phyloP scores from a whole-genome alignment of 2,113 vertebrate genomes.

The Seriola aureovittata region DNA sequence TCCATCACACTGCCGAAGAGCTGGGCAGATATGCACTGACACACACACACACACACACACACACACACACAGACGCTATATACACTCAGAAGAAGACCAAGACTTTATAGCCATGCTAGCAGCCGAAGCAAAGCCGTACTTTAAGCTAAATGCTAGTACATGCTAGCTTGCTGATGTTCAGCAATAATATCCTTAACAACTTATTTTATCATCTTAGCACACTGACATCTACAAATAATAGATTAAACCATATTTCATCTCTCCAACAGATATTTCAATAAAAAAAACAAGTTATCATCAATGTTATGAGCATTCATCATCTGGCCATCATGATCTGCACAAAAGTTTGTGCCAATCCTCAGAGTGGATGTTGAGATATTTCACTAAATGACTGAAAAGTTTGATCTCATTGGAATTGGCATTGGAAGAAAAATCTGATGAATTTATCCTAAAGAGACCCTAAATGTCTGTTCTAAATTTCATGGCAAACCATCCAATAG shows the following conservation, averaged over 20 bases:
- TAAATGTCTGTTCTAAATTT: too few relatives aligned
- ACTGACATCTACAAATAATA: not conserved
- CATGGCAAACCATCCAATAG: too few relatives aligned
- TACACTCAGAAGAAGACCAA: not conserved
- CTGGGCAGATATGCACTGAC: constrained; percentile 29
- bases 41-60: constrained; percentile 34
- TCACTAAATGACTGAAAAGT: not conserved
- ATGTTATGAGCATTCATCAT: not conserved
- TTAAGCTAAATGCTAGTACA: not conserved
- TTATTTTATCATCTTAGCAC: not conserved
- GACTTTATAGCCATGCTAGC: not conserved
- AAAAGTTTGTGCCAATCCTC: not conserved
- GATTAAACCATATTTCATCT: too few relatives aligned
- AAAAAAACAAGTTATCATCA: not conserved
- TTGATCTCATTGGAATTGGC: not conserved
- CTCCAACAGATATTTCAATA: too few relatives aligned
- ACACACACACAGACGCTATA: constrained; percentile 20
- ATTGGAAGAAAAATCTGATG: too few relatives aligned
- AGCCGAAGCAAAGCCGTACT: not conserved
- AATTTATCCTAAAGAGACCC: too few relatives aligned
- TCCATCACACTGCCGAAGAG: constrained; percentile 67
- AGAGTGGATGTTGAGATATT: not conserved
- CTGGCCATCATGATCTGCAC: not conserved
- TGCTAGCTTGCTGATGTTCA: not conserved
- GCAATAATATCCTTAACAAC: not conserved